Evolutionary conservation across 2,797 vertebrate genomes (phyloP).

Genomic region (Danio jaintianensis): DNA sequence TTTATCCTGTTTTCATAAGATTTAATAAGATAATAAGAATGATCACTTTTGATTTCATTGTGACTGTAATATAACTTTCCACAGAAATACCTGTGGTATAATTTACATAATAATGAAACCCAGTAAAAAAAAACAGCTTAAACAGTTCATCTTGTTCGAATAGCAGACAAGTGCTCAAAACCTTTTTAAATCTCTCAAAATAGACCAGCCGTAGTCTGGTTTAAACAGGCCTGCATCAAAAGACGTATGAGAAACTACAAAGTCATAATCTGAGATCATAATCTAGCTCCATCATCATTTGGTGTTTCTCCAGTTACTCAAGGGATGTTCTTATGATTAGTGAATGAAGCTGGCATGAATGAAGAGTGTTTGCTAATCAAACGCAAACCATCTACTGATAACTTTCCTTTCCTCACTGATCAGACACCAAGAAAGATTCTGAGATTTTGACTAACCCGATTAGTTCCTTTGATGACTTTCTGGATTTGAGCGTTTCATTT

Average conservation of each 20-base stretch:
- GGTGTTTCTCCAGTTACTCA: neutral
- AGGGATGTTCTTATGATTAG: slow-evolving; percentile 7
- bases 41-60: no score
- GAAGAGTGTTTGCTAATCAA: neutral
- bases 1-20: no score
- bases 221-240: neutral
- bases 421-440: slow-evolving; percentile 23
- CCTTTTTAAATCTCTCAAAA: neutral
- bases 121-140: neutral
- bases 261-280: slow-evolving; percentile 11
- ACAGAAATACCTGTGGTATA: no score
- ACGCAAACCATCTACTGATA: slow-evolving; percentile 8
- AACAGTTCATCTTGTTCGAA: neutral
- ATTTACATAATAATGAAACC: no score
- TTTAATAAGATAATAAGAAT: no score
- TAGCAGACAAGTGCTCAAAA: neutral
- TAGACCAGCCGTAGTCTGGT: neutral
- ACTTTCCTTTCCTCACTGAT: neutral
- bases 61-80: no score
- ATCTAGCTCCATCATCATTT: slow-evolving; percentile 10
- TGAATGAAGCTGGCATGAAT: slow-evolving; percentile 9
- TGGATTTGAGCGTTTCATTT: slow-evolving; percentile 46
- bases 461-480: slow-evolving; percentile 36
- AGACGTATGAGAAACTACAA: neutral
- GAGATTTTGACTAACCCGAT: slow-evolving; percentile 28